A percentile compares a stretch with the other conserved stretches of the same genome.
Evolutionary conservation across 2,797 vertebrate genomes (phyloP).

Genomic region (Zalophus californianus): DNA sequence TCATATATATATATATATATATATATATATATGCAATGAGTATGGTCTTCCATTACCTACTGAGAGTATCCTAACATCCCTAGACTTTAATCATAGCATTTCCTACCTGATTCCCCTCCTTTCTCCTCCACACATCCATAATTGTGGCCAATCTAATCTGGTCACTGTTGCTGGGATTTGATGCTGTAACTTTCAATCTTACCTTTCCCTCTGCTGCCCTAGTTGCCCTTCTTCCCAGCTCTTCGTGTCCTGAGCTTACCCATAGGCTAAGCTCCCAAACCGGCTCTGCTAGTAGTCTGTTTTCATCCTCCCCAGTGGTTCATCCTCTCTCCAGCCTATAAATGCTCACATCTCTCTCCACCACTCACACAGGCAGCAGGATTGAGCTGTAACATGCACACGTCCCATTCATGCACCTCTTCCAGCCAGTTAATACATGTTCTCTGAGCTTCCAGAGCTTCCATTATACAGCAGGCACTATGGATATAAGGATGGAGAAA

Average conservation of each 20-base stretch:
- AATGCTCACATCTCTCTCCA: not conserved
- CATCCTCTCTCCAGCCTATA: not conserved
- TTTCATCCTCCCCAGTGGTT: not conserved
- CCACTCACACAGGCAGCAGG: not conserved
- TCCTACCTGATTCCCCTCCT: not conserved
- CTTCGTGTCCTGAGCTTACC: fast-evolving
- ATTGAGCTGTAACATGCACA: not conserved
- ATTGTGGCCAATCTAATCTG: not conserved
- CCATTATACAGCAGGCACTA: not conserved
- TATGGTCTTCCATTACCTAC: not conserved
- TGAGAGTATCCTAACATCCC: not conserved
- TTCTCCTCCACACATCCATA: not conserved
- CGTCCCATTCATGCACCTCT: fast-evolving
- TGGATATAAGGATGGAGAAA: not conserved
- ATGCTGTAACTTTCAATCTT: not conserved
- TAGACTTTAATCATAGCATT: not conserved
- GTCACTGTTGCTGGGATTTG: not conserved
- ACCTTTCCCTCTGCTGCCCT: not conserved
- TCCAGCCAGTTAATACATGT: not conserved
- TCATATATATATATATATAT: not conserved
- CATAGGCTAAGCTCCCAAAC: not conserved
- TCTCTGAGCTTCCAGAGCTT: not conserved
- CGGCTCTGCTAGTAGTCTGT: fast-evolving
- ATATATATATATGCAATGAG: not conserved
- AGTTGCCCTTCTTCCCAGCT: not conserved